These are phyloP conservation scores for Pemphredon lugubris DNA, from an alignment of 2,888 invertebrate genomes.

Conservation along the genomic window DNA sequence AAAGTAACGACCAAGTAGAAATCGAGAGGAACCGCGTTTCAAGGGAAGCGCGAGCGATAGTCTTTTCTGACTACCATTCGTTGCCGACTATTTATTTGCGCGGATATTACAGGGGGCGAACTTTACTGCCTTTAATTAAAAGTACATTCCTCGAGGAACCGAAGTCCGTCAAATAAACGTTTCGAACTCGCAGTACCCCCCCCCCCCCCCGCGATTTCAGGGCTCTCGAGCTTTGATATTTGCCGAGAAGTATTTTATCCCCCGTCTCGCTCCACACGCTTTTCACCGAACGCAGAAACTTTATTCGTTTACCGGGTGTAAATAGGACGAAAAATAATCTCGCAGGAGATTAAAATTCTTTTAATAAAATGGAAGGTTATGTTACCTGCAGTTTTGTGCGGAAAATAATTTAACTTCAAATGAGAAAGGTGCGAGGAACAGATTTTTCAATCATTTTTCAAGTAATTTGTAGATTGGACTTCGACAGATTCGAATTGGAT, in stretches of 20 bases:
- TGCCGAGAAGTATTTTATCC: not conserved
- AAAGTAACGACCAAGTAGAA: conserved; percentile 28
- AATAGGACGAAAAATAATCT: too few species aligned
- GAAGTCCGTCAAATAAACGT: conserved; percentile 16
- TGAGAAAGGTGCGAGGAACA: too few species aligned
- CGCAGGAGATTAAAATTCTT: too few species aligned
- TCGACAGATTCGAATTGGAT: too few species aligned
- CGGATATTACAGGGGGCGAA: conserved; percentile 12
- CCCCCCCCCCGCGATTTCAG: not conserved
- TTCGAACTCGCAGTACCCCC: conserved; percentile 9
- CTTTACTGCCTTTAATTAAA: conserved; percentile 43
- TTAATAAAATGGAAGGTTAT: too few species aligned
- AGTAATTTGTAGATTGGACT: too few species aligned
- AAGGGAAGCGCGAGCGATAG: conserved; percentile 11
- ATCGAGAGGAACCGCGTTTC: conserved; percentile 28
- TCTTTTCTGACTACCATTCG: not conserved
- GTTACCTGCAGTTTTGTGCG: too few species aligned
- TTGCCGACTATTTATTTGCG: conserved; percentile 29
- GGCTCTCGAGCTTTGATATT: conserved; percentile 11
- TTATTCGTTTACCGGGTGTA: too few species aligned
- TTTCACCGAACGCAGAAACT: too few species aligned
- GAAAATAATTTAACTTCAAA: too few species aligned
- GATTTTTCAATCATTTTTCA: too few species aligned
- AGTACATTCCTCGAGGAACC: conserved; percentile 34
- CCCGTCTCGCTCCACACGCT: not conserved